Evolutionary conservation across 2,797 vertebrate genomes (phyloP), one percentile per base, ranked within the genome.

Genomic region (Coilia nasus): DNA sequence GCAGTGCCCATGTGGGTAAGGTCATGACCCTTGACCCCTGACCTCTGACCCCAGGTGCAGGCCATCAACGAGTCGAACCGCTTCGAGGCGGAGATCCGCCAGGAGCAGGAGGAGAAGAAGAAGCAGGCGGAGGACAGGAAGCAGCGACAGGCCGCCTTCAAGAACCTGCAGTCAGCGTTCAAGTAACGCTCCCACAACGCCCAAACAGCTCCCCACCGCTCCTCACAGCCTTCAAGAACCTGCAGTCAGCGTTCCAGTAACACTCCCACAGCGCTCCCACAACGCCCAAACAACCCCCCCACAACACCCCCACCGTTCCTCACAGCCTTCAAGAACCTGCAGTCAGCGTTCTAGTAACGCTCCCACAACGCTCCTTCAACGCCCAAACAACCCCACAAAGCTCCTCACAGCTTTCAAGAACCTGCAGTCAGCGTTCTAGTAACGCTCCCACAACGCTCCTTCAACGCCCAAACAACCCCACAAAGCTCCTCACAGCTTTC

Each of bases 61-160:
- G 98, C 97, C 81, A 97, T 99, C 91, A 97, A 91, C 0, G 96
- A 96, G 1, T 92, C 95, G 80, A 98, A 93, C 90, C 96, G 95
- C 23, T 99, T 99, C 0, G 98, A 99, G 90, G 95, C 96, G 1
- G 98, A 99, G 94, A 99, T 99, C 92, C 97, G 96, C 67, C 95
- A 97, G 0, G 98, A 99, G 91, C 97, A 99, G 89, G 97, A 99
- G 89, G 96, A 93, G 80, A 97, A 97, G 93, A 98, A 97, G 93
- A 96, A 96, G 86, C 95, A 99, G 92, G 96, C 95, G 0, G 97
- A 99, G 93, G 97, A 97, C 88, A 94, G 95, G 94, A 97, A 97
- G 91, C 96, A 97, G 92, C 93, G 97, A 88, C 96, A 97, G 78
- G 97, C 96, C 0, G 98, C 97, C 0, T 99, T 99, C 92, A 98